Conservation (phyloP, 2,113 vertebrate species). For the Oncorhynchus gorbuscha region DNA sequence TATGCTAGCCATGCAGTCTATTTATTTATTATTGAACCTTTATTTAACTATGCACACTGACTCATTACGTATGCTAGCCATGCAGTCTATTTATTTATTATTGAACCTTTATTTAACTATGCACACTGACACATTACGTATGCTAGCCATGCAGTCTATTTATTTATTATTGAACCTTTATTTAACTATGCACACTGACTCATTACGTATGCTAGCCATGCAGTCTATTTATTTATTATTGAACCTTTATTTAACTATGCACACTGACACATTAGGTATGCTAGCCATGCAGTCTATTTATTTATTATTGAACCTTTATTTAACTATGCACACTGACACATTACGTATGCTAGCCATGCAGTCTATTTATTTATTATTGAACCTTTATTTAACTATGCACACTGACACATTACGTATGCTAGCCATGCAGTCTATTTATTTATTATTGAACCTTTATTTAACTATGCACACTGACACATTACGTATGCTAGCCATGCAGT, state of each 20-base stretch:
- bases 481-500: constrained; percentile 7
- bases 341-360: constrained; percentile 12
- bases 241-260: no score
- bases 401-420: constrained; percentile 4
- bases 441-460: no score
- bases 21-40: no score
- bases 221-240: no score
- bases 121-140: neutral
- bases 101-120: no score
- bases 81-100: neutral
- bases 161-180: no score
- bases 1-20: neutral
- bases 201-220: constrained; percentile 9
- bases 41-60: no score
- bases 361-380: no score
- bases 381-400: no score
- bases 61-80: constrained; percentile 8
- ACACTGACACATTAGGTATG: constrained; percentile 3
- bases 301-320: no score
- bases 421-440: neutral
- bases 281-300: neutral
- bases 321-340: no score
- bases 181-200: no score
- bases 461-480: neutral
- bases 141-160: neutral